Percentiles rank a stretch among this genome's conserved stretches.
Conservation (phyloP, 2,113 vertebrate genomes). For the Tetraodon nigroviridis region DNA sequence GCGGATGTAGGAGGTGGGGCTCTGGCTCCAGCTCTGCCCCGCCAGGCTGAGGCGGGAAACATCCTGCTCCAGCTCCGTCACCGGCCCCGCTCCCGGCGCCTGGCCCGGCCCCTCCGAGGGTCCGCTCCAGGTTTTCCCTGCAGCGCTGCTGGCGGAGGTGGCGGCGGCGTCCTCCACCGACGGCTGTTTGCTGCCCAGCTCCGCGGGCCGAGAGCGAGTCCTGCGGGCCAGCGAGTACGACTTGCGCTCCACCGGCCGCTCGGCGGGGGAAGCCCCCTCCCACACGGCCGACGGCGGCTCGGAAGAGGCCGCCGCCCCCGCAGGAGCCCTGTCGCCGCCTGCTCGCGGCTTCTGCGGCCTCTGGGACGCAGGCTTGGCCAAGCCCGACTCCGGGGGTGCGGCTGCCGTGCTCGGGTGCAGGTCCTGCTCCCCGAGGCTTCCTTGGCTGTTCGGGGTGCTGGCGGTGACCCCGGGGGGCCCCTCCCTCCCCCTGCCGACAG, state of each 20-base stretch:
- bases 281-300: conserved; percentile 18
- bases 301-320: conserved; percentile 36
- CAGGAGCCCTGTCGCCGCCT: background rate
- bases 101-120: conserved; percentile 37
- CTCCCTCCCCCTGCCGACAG: conserved; percentile 24
- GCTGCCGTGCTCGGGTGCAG: background rate
- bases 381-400: background rate
- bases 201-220: conserved; percentile 86
- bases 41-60: conserved; percentile 83
- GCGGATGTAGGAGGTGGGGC: conserved; percentile 82
- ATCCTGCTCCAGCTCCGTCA: conserved; percentile 82
- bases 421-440: conserved; percentile 46
- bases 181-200: conserved; percentile 83
- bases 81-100: conserved; percentile 65
- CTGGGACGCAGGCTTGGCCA: conserved; percentile 54
- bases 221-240: conserved; percentile 91
- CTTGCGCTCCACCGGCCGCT: conserved; percentile 88
- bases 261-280: conserved; percentile 69
- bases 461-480: conserved; percentile 51
- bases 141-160: conserved; percentile 21
- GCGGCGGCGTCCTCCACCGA: conserved; percentile 76
- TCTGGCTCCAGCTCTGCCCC: conserved; percentile 84
- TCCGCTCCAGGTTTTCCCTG: conserved; percentile 61
- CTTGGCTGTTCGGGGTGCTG: conserved; percentile 26
- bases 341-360: conserved; percentile 54